Conservation (phyloP, 1,140 invertebrate genomes). For the Macrobrachium rosenbergii region DNA sequence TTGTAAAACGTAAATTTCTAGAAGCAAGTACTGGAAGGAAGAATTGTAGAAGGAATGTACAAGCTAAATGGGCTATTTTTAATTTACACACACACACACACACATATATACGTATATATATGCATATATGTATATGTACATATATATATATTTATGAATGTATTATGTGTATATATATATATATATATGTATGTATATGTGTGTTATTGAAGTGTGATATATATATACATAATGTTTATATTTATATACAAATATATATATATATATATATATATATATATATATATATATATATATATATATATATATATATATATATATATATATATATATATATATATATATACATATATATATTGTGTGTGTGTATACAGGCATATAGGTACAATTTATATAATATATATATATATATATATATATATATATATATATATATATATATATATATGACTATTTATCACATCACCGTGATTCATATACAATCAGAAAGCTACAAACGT, state of each 20-base stretch:
- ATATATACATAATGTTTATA: conserved; percentile 2
- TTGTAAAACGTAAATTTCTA: no score
- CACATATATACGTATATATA: neutral
- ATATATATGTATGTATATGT: neutral
- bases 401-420: no score
- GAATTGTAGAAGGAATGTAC: no score
- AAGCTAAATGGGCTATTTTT: no score
- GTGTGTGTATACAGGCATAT: no score
- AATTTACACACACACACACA: no score
- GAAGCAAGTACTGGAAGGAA: no score
- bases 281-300: conserved; percentile 5
- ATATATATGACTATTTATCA: neutral
- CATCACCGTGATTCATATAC: neutral
- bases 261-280: conserved; percentile 20
- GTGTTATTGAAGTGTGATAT: neutral
- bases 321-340: neutral
- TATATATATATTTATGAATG: no score
- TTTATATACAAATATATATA: neutral
- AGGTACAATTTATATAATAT: no score
- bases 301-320: neutral
- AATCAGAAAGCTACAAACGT: no score
- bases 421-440: neutral
- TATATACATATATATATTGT: no score
- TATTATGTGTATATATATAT: no score
- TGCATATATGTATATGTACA: neutral